Base-by-base conservation (phyloP, 1,140 invertebrate species). In the Drosophila cardini region DNA sequence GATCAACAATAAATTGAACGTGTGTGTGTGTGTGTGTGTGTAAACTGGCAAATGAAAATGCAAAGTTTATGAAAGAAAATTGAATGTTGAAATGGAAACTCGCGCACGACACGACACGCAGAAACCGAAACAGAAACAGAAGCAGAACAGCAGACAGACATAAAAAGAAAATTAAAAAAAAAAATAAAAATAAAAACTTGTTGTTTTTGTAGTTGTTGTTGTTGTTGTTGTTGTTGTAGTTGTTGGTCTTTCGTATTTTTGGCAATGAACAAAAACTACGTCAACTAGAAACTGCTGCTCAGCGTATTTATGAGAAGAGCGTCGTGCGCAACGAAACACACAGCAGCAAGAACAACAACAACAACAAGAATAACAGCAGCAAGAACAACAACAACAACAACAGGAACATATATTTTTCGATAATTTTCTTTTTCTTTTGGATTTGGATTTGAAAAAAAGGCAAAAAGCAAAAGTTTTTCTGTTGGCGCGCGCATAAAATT, bases 181-280 rank as follows among this genome's bases (percentile, higher is more conserved):
- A 61, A 21, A 58, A 48, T 6, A 45, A 38, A 15, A 50, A 62
- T 13, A 11, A 38, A 40, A 62, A 40, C 10, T 42, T 56, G 53
- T 55, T 55, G 32, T 15, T 60, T n/a, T n/a, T n/a, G 40, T 36
- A 18, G 57, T 45, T 64, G 38, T 57, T 42, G 18, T 10, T 21
- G 21, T 26, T 1, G 3, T 32, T 57, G 38, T 57, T 26, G 43
- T 16, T 9, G 5, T 30, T 50, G 10, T 21, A 30, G 13, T 50
- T 30, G 46, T 30, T 26, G 32, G n/a, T 42, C 53, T 63, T 63
- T 73, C 46, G 80, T 89, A 89, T 89, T 89, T 89, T 89, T 89
- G 84, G 84, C 84, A 89, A 89, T 89, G 84, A 89, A 89, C 85
- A 61, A 87, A 89, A 87, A 84, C 84, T 87, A 87, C 83, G 83